Conservation (phyloP, 2,888 invertebrate species). For the Hedychridium roseum region DNA sequence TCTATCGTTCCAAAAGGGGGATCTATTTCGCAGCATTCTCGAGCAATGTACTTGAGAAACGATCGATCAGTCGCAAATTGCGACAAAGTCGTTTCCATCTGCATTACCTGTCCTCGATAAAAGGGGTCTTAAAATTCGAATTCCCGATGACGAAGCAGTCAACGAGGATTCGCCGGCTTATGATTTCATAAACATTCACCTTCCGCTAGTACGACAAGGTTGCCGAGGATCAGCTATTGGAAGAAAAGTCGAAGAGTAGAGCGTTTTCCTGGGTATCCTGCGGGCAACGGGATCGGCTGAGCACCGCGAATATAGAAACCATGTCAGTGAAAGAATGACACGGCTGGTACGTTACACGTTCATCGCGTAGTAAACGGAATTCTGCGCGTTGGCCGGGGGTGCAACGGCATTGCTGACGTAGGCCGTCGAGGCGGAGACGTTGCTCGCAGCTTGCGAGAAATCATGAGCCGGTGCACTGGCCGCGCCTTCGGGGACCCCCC, state of each 20-base stretch:
- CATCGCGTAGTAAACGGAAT: constrained; percentile 80
- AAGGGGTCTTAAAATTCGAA: too few relatives aligned
- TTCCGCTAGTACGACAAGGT: background rate
- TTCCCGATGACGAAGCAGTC: too few relatives aligned
- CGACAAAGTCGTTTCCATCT: too few relatives aligned
- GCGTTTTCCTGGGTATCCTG: background rate
- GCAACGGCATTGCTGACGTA: constrained; percentile 23
- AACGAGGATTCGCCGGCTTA: too few relatives aligned
- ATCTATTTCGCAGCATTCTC: too few relatives aligned
- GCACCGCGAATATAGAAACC: background rate
- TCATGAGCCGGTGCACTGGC: constrained; percentile 77
- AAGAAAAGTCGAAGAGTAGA: background rate
- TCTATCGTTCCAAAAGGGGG: too few relatives aligned
- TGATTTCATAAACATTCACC: background rate
- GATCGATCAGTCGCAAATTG: too few relatives aligned
- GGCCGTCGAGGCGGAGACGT: constrained; percentile 51
- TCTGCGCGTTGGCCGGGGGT: constrained; percentile 56
- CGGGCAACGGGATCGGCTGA: background rate
- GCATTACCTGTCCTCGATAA: too few relatives aligned
- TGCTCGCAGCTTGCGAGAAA: constrained; percentile 44
- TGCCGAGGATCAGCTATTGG: background rate
- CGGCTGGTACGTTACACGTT: constrained; percentile 73
- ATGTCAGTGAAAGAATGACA: background rate
- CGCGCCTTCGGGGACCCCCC: constrained; percentile 79
- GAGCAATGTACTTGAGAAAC: too few relatives aligned